Base-by-base conservation (phyloP, 2,113 vertebrate genomes). In the Pleuronectes platessa region DNA sequence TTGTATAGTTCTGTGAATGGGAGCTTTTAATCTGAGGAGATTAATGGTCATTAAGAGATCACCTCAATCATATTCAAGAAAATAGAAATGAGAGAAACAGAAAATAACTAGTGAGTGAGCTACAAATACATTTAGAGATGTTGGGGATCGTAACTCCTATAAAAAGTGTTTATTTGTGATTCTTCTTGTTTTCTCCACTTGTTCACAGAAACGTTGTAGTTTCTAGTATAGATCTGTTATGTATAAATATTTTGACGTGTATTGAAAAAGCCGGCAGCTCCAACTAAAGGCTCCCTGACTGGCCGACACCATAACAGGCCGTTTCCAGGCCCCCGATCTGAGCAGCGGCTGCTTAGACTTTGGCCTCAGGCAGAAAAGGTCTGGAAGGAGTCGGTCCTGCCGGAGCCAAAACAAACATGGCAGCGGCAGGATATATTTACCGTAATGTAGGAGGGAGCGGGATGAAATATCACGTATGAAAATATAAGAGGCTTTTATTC, bases 281-380 rank as follows among this genome's bases (percentile, higher is more conserved):
- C 6, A 31, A 6, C 1, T 7, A 31, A 31, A 31, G 31, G 4
- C 31, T 31, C 31, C 31, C 31, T 31, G 31, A 31, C 31, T 7
- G 7, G 45, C 45, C 15, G 45, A 18, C 45, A 18, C 45, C 5
- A 5, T 18, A 17, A 49, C 14, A 49, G 45, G 5, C 45, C 13
- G 17, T 49, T 49, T 49, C 4, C 15, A 49, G 17, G 15, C 45
- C 14, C 14, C 45, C 17, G 45, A 18, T 18, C 17, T 49, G 45
- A 49, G 45, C 15, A 49, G 45, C 45, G 47, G 61, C n/a, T 47
- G 66, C 3, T 60, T 24, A 20, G 21, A 45, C 40, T 59, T 15
- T 13, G 62, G 56, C 68, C 58, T 65, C 20, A 13, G 66, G 72
- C 45, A 65, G 26, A 35, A 56, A 37, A 55, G 35, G 61, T 69